Base-by-base conservation (phyloP, 2,888 invertebrate species). In the Nyleta sp. region DNA sequence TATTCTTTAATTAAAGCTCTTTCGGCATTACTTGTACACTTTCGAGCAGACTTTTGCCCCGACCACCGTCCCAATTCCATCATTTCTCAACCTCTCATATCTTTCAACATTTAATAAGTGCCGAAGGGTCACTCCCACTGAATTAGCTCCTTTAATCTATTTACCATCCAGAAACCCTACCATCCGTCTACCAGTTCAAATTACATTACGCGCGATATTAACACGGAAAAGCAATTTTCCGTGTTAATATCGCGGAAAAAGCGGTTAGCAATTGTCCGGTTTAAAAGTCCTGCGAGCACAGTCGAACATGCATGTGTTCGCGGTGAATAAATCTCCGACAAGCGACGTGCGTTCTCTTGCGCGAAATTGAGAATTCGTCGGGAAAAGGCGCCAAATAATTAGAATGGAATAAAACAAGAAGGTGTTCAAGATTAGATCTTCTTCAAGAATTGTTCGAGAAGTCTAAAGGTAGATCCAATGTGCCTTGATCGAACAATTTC, bases 91-190 rank as follows among this genome's bases (percentile, higher is more conserved):
- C 22, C 38, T 18, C 33, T 31, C 17, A 20, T 31, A 59, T 60
- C 59, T 59, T 60, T 52, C 31, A 50, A 59, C 50, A 70, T 70
- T 59, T 70, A 22, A 59, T 60, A 52, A 60, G 33, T 59, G 50
- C 24, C 31, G 40, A 59, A 42, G 38, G 59, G 70, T 59, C 50
- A 40, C 70, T 70, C 50, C 59, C 22, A 11, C 42, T 22, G 22
- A 60, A 62, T 72, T 72, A 62, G 52, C 42, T 18, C 13, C 40
- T 60, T 62, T 24, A 46, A 62, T 72, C 53, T 53, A 62, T 72
- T 59, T 70, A 70, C 40, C 35, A 28, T 44, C 24, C 24, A 3
- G 24, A n/a, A 24, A 24, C 24, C 24, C 7, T 7, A 7, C 24
- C 24, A 42, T 44, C 35, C 52, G 15, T 40, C 31, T 71, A 24